phyloP scores from a whole-genome alignment of 2,113 vertebrate genomes.

The Smithornis capensis region DNA sequence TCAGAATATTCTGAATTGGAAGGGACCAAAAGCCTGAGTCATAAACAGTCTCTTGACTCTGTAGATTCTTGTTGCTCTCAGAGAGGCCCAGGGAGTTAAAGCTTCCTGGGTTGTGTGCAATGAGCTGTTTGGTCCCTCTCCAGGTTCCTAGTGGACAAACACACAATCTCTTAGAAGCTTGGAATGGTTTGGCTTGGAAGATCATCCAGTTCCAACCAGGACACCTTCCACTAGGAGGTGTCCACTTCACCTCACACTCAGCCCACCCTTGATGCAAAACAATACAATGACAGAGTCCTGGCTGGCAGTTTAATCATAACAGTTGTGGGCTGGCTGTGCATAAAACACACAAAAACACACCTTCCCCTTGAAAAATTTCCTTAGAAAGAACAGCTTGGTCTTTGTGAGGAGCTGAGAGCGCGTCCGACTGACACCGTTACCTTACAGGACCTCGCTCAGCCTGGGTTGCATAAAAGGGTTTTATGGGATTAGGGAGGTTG shows the following conservation, averaged over 20 bases:
- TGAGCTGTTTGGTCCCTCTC: not conserved
- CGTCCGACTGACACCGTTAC: constrained; percentile 47
- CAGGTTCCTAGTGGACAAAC: not conserved
- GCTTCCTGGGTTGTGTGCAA: not conserved
- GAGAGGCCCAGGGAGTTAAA: not conserved
- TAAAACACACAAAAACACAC: not conserved
- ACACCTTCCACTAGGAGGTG: not conserved
- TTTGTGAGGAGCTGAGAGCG: constrained; percentile 40
- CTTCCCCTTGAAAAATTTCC: not conserved
- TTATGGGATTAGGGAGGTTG: constrained; percentile 61
- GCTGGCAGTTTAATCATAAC: not conserved
- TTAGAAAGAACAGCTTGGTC: not conserved
- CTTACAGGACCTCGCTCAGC: constrained; percentile 33
- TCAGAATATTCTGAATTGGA: not conserved
- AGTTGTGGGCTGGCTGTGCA: not conserved
- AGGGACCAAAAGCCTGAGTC: not conserved
- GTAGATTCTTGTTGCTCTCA: not conserved
- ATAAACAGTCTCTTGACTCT: not conserved
- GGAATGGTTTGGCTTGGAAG: not conserved
- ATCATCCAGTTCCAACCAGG: not conserved
- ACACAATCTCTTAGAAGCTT: not conserved
- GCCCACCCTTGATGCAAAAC: not conserved
- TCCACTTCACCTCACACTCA: not conserved
- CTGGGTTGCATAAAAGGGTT: constrained; percentile 53
- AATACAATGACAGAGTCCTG: not conserved